Base-by-base conservation (phyloP, 2,888 invertebrate genomes). In the Ellobium chinense region DNA sequence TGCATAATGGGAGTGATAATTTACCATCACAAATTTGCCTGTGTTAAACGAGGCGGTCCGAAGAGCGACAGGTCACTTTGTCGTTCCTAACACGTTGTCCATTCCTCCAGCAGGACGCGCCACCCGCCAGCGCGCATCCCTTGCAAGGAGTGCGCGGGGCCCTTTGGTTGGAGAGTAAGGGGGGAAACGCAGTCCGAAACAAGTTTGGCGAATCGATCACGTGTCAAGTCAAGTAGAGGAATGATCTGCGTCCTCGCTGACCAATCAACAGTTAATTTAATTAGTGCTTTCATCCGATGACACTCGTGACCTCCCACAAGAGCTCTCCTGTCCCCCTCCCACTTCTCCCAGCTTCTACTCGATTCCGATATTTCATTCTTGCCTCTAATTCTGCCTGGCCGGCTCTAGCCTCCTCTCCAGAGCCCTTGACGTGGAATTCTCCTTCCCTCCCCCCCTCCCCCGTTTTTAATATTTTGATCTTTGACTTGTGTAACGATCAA, bases 261-360 rank as follows among this genome's bases (percentile, higher is more conserved):
- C 36, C 29, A 74, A 74, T 74, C 62, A 74, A 62, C 37, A 74
- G 74, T 63, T 63, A 62, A 46, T 34, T 62, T 74, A 62, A 74
- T 74, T 74, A 63, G 27, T n/a, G 39, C 21, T 63, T 74, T 74
- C 63, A 74, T 46, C 29, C 63, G 24, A 21, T 70, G 54, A 54
- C 70, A 31, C 54, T 34, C 9, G 12, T n/a, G 7, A 14, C 70
- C 70, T 12, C 14, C 27, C 39, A 62, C 62, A 27, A 58, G 37
- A 37, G 21, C 29, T 37, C 60, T 62, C 21, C 1, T 36, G 2
- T 54, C 29, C 5, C 31, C 29, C 34, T 65, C 12, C n/a, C 36
- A 3, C 54, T 65, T 29, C 63, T 63, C 29, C 7, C 5, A 21
- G 27, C 46, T 31, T 29, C 27, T 62, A 14, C 29, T 18, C 65